Percentiles rank a stretch among this genome's conserved stretches.
phyloP scores from a whole-genome alignment of 2,797 vertebrate genomes.

The Anniella stebbinsi region DNA sequence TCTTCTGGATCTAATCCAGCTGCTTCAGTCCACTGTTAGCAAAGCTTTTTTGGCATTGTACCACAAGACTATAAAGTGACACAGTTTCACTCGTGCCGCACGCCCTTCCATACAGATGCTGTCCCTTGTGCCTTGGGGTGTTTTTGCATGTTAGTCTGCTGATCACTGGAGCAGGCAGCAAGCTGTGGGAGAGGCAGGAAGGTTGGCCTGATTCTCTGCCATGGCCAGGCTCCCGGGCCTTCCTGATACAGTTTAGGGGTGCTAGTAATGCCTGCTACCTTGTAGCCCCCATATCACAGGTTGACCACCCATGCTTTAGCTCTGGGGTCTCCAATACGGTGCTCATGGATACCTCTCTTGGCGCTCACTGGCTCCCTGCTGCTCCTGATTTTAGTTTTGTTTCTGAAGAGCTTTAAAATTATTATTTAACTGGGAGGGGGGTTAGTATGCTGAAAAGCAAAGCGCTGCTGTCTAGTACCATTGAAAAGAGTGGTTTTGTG shows the following conservation, averaged over 20 bases:
- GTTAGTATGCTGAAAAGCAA: too few relatives aligned
- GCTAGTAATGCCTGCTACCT: neutral
- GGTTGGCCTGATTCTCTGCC: neutral
- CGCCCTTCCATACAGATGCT: neutral
- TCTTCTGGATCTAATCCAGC: neutral
- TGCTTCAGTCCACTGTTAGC: neutral
- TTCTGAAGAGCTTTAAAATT: too few relatives aligned
- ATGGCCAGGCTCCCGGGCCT: neutral
- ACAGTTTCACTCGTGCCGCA: neutral
- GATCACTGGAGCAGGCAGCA: neutral
- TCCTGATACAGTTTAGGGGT: neutral
- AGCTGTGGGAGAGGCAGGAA: neutral
- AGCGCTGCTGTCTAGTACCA: too few relatives aligned
- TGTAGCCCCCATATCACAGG: neutral
- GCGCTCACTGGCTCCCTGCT: too few relatives aligned
- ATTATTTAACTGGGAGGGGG: too few relatives aligned
- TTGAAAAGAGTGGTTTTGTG: too few relatives aligned
- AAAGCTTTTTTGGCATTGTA: neutral
- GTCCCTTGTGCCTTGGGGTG: neutral
- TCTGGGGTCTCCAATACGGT: too few relatives aligned
- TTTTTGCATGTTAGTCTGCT: neutral
- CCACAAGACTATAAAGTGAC: neutral
- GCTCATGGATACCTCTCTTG: too few relatives aligned
- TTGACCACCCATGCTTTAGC: neutral
- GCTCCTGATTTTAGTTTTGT: too few relatives aligned